Base-by-base conservation (phyloP, 2,888 invertebrate species). In the Ectemnius cavifrons region DNA sequence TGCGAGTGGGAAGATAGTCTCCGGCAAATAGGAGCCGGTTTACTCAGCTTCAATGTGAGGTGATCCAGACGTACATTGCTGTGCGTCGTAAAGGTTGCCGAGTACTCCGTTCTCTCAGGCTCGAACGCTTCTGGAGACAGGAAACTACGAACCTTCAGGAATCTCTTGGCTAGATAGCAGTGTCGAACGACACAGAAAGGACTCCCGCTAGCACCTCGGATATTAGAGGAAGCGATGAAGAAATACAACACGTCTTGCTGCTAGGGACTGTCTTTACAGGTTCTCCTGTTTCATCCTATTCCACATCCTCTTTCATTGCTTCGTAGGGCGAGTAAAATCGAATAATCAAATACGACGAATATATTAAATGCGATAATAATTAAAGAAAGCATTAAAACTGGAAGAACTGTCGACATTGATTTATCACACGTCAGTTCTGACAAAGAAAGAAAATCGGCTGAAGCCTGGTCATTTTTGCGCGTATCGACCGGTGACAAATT, bases 401-500 rank as follows among this genome's bases (percentile, higher is more conserved):
- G 23, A 23, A 23, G 23, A 23, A 23, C 23, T 23, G 2, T 23
- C 23, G 3, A 2, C 23, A 23, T 23, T 23, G 23, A 23, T 23
- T 23, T 2, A 23, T 23, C 23, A 23, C 23, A 23, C 23, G 23
- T 23, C 23, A 23, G 23, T 23, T 23, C 2, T 23, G 3, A 23
- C 3, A 23, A 23, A 23, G 3, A 23, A 23, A 23, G 23, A 23
- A 23, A 23, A 23, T 23, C 3, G 23, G 23, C 23, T 23, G 3
- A 23, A 23, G 56, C 37, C 37, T 27, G 27, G 67, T 60, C 62
- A 46, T 69, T 77, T 69, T 71, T 64, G 52, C 37, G 16, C 68
- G 60, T 69, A 69, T 73, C 70, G 63, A 18, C 6, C 18, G 56
- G 75, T 57, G 78, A 80, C 73, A 81, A 79, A 77, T 76, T 71